Evolutionary conservation across 1,140 invertebrate species (phyloP).

Genomic region (Lepidostoma basale): DNA sequence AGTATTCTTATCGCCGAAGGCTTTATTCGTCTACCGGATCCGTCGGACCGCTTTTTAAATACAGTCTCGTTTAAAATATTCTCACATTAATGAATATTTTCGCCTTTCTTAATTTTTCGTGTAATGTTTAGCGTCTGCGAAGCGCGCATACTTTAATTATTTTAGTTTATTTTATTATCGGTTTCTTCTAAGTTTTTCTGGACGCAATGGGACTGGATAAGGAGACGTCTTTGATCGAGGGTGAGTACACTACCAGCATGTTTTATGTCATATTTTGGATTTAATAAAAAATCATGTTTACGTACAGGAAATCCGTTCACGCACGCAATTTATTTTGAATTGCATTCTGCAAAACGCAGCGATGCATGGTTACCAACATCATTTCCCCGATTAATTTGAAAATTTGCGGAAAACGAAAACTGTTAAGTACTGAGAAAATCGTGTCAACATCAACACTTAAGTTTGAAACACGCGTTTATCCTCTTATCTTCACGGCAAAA

Average conservation of each 20-base stretch:
- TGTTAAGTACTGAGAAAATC: no score
- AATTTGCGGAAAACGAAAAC: no score
- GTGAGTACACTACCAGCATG: neutral
- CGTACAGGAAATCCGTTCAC: neutral
- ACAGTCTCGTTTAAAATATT: neutral
- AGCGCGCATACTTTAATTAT: neutral
- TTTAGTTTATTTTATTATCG: conserved; percentile 1
- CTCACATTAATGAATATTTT: conserved; percentile 11
- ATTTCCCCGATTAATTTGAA: no score
- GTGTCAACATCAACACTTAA: no score
- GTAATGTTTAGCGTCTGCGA: conserved; percentile 4
- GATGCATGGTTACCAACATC: neutral
- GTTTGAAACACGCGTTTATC: no score
- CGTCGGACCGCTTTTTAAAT: conserved; percentile 1
- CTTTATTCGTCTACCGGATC: neutral
- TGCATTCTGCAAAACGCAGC: neutral
- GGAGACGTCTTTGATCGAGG: neutral
- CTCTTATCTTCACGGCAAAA: no score
- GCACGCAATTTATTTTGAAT: conserved; percentile 14
- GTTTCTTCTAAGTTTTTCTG: conserved; percentile 10
- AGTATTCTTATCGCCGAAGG: neutral
- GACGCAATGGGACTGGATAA: conserved; percentile 4
- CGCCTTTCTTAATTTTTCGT: neutral
- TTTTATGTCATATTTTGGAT: conserved; percentile 12
- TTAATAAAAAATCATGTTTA: neutral